Conservation (phyloP, 2,888 invertebrate genomes). For the Netelia virgata region DNA sequence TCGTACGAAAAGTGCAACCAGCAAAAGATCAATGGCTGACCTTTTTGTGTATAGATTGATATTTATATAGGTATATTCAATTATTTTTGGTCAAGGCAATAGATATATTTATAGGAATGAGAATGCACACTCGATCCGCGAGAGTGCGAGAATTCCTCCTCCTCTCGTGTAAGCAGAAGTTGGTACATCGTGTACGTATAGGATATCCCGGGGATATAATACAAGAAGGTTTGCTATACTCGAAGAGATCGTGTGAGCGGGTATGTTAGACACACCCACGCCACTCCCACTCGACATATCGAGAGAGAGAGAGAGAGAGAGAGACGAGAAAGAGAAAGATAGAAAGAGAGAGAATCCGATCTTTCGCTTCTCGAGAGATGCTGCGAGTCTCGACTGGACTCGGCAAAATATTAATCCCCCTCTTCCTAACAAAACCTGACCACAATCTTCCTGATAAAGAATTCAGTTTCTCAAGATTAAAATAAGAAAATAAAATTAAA, state of each 20-base stretch:
- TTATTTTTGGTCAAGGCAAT: background rate
- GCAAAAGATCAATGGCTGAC: slow-evolving; percentile 50
- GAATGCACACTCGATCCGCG: background rate
- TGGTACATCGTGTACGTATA: slow-evolving; percentile 76
- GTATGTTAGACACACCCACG: slow-evolving; percentile 83
- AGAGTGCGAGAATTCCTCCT: slow-evolving; percentile 31
- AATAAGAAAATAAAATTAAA: background rate
- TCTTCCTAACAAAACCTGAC: background rate
- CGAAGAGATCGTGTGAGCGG: slow-evolving; percentile 72
- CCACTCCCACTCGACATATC: slow-evolving; percentile 80
- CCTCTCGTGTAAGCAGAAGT: slow-evolving; percentile 73
- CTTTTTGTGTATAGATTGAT: slow-evolving; percentile 7
- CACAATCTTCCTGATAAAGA: background rate
- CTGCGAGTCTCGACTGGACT: background rate
- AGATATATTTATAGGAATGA: background rate
- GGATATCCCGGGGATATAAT: slow-evolving; percentile 50
- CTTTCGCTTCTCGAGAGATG: slow-evolving; percentile 16
- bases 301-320: slow-evolving; percentile 27
- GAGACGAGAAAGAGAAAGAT: background rate
- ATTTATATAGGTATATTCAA: background rate
- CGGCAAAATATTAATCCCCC: background rate
- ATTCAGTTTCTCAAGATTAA: background rate
- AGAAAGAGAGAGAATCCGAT: slow-evolving; percentile 6
- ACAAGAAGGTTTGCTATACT: slow-evolving; percentile 27
- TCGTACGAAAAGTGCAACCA: slow-evolving; percentile 28